These are phyloP conservation scores for Dendropsophus ebraccatus DNA, from an alignment of 2,113 vertebrate species.

Conservation along the genomic window DNA sequence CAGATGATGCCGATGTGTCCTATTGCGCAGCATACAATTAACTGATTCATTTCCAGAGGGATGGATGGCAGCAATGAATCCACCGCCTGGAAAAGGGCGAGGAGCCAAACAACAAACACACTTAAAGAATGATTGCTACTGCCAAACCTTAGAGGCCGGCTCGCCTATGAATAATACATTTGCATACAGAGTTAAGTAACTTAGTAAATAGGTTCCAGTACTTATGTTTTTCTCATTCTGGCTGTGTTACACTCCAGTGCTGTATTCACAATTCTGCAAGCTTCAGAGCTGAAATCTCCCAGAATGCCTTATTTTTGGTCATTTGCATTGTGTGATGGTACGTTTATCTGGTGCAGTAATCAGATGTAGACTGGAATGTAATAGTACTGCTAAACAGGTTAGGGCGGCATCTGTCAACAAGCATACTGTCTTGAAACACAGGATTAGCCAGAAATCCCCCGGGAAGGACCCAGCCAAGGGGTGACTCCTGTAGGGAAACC, in stretches of 20 bases:
- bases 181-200: not conserved
- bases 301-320: not conserved
- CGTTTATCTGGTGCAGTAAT: too few species aligned
- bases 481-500: too few species aligned
- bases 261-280: not conserved
- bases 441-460: too few species aligned
- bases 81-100: not conserved
- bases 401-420: too few species aligned
- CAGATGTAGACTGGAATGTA: too few species aligned
- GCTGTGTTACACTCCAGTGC: not conserved
- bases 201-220: not conserved
- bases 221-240: not conserved
- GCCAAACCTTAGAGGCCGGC: not conserved
- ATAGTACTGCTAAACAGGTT: too few species aligned
- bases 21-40: not conserved
- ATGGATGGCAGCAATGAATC: not conserved
- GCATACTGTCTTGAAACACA: too few species aligned
- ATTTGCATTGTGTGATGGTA: not conserved
- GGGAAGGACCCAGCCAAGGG: too few species aligned
- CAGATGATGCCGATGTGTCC: not conserved
- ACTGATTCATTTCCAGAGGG: constrained; percentile 1
- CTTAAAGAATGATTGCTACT: not conserved
- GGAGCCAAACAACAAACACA: not conserved
- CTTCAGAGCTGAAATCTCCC: not conserved
- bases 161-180: not conserved